phyloP scores from a whole-genome alignment of 2,797 vertebrate species.

The Peromyscus nudipes region DNA sequence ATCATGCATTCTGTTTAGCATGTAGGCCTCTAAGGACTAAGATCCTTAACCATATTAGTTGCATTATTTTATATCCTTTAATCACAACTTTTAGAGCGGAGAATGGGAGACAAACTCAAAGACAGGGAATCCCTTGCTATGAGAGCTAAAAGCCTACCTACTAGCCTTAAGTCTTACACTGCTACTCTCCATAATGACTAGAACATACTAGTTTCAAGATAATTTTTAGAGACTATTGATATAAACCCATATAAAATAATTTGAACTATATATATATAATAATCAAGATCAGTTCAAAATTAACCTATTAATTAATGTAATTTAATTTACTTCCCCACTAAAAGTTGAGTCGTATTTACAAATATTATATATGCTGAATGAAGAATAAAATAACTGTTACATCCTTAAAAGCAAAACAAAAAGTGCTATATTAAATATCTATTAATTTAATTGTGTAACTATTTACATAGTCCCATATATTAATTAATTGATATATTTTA shows the following conservation, averaged over 20 bases:
- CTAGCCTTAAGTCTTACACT: neutral
- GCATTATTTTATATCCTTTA: neutral
- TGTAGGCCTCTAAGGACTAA: accelerated
- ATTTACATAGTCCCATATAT: neutral
- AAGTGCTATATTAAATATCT: neutral
- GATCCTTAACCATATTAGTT: neutral
- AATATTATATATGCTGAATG: neutral
- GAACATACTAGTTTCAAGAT: neutral
- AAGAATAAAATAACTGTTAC: too few species aligned
- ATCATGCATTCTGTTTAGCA: neutral
- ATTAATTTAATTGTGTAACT: neutral
- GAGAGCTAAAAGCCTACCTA: accelerated
- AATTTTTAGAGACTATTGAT: neutral
- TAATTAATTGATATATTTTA: neutral
- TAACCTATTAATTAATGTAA: neutral
- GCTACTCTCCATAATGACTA: neutral
- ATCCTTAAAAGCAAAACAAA: neutral
- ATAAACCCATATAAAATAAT: neutral
- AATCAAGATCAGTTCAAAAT: neutral
- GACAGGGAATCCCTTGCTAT: neutral
- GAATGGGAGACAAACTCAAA: neutral
- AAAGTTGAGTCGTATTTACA: neutral
- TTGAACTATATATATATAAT: neutral
- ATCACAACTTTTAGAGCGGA: neutral
- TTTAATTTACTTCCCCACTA: neutral